Conservation (phyloP, 2,888 invertebrate genomes). For the Halocaridina rubra region DNA sequence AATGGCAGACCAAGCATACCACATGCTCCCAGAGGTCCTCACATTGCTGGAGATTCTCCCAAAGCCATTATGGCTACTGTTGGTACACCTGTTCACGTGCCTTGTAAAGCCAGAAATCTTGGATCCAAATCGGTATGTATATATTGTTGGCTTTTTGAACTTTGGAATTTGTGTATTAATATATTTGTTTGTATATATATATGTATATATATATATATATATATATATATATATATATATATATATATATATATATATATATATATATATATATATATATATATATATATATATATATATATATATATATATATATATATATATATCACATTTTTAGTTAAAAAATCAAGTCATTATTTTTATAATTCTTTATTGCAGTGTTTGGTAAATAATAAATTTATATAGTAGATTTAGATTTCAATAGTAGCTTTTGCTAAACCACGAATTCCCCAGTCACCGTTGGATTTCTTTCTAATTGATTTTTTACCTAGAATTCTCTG, state of each 20-base stretch:
- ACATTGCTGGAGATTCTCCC: slow-evolving; percentile 38
- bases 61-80: slow-evolving; percentile 34
- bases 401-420: too few relatives aligned
- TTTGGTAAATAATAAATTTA: too few relatives aligned
- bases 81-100: slow-evolving; percentile 38
- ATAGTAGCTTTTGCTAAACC: too few relatives aligned
- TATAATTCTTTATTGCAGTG: too few relatives aligned
- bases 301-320: background rate
- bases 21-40: slow-evolving; percentile 10
- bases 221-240: background rate
- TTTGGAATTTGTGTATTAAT: too few relatives aligned
- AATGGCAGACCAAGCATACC: background rate
- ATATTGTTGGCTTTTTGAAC: too few relatives aligned
- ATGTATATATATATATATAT: too few relatives aligned
- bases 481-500: too few relatives aligned
- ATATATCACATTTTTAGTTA: background rate
- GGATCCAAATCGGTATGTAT: slow-evolving; percentile 37
- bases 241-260: background rate
- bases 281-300: background rate
- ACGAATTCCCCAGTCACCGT: too few relatives aligned
- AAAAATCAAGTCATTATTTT: too few relatives aligned
- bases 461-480: too few relatives aligned
- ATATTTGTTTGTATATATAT: too few relatives aligned
- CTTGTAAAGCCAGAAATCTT: slow-evolving; percentile 37
- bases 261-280: background rate